Evolutionary conservation across 2,113 vertebrate genomes (phyloP).

Genomic region (Sterna hirundo): DNA sequence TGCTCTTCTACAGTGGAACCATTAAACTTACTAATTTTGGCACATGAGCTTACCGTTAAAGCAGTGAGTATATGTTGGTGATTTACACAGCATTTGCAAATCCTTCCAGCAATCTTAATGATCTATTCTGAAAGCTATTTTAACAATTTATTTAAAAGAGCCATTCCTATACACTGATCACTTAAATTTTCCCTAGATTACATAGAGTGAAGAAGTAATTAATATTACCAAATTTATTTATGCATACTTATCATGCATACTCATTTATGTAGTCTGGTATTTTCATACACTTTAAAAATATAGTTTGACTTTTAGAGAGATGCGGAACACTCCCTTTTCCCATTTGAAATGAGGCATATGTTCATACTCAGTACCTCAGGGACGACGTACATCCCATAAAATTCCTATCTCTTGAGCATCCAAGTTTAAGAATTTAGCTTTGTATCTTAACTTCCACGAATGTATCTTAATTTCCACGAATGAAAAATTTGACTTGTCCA

Average conservation of each 20-base stretch:
- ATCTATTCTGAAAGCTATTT: background rate
- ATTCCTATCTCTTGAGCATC: background rate
- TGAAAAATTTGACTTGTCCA: background rate
- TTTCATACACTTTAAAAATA: background rate
- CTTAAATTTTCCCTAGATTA: background rate
- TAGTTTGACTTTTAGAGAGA: background rate
- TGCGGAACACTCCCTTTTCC: background rate
- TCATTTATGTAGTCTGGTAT: background rate
- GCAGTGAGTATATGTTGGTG: slow-evolving; percentile 59
- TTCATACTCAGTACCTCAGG: background rate
- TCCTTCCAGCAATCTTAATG: background rate
- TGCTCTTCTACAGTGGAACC: slow-evolving; percentile 47
- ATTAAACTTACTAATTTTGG: slow-evolving; percentile 55
- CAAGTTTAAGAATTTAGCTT: background rate
- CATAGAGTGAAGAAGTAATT: background rate
- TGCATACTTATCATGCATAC: background rate
- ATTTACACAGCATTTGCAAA: background rate
- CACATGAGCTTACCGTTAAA: slow-evolving; percentile 72
- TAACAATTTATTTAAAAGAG: background rate
- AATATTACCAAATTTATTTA: background rate
- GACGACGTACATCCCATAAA: background rate
- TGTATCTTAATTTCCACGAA: background rate
- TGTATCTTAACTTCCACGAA: background rate
- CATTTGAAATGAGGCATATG: background rate
- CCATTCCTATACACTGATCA: background rate